Conservation (phyloP, 2,113 vertebrate species). For the Oncorhynchus mykiss region DNA sequence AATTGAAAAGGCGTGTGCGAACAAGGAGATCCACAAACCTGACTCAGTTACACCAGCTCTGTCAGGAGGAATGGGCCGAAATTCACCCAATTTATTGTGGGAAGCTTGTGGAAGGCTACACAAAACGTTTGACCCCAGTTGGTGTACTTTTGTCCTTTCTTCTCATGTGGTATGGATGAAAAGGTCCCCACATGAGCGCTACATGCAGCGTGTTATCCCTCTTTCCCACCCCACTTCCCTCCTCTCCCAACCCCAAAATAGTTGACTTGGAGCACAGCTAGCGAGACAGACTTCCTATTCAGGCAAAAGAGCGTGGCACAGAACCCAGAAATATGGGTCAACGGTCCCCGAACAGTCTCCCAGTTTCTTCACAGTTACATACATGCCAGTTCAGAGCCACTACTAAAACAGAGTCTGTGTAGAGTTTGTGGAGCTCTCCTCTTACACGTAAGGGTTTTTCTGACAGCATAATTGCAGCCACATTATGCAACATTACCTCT, state of each 20-base stretch:
- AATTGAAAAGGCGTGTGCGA: no score
- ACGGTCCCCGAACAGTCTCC: conserved; percentile 56
- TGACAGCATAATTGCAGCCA: conserved; percentile 5
- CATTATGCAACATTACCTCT: conserved; percentile 6
- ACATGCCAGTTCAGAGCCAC: conserved; percentile 13
- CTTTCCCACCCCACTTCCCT: neutral
- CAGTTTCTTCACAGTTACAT: conserved; percentile 31
- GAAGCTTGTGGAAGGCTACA: no score
- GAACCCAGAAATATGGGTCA: conserved; percentile 48
- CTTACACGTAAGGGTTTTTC: neutral
- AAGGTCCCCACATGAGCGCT: conserved; percentile 18
- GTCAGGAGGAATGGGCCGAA: conserved; percentile 43
- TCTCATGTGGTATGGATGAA: conserved; percentile 17
- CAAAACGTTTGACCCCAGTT: no score
- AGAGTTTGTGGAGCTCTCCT: neutral
- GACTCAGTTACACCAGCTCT: no score
- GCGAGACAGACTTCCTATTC: conserved; percentile 49
- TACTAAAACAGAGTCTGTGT: conserved; percentile 25
- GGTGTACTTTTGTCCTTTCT: neutral
- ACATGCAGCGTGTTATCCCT: neutral
- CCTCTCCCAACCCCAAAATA: neutral
- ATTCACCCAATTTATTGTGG: conserved; percentile 49
- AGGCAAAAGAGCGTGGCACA: conserved; percentile 29
- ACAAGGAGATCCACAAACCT: no score
- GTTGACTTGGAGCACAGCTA: conserved; percentile 16